Evolutionary conservation across 2,888 invertebrate genomes (phyloP).

Genomic region (Camptogramma bilineatum): DNA sequence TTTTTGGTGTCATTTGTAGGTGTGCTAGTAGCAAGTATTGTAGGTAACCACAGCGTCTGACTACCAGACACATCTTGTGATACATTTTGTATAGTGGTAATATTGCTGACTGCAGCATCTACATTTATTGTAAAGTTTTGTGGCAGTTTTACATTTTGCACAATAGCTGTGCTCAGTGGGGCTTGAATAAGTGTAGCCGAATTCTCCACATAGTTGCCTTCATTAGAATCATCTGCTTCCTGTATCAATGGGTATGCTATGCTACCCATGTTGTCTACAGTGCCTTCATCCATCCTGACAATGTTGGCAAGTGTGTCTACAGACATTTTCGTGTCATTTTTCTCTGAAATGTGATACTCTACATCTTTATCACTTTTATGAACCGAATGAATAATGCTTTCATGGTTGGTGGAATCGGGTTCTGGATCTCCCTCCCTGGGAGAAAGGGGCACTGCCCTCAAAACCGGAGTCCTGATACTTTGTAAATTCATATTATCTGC

Average conservation of each 20-base stretch:
- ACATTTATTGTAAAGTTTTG: conserved; percentile 82
- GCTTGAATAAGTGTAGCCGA: conserved; percentile 75
- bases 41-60: conserved; percentile 80
- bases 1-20: conserved; percentile 64
- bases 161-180: conserved; percentile 75
- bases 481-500: conserved; percentile 78
- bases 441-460: conserved; percentile 74
- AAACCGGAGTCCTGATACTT: conserved; percentile 77
- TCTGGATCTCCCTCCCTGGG: conserved; percentile 72
- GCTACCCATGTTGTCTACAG: conserved; percentile 70
- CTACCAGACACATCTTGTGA: conserved; percentile 75
- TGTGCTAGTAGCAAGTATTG: conserved; percentile 75
- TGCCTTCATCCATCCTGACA: conserved; percentile 74
- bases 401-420: conserved; percentile 80
- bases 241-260: conserved; percentile 77
- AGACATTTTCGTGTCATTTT: conserved; percentile 74
- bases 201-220: conserved; percentile 75
- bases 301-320: conserved; percentile 75
- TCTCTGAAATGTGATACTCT: conserved; percentile 75
- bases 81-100: conserved; percentile 80
- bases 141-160: conserved; percentile 80
- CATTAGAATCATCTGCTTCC: conserved; percentile 73
- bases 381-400: conserved; percentile 75
- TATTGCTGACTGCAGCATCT: conserved; percentile 77
- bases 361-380: conserved; percentile 74